Evolutionary conservation across 2,888 invertebrate genomes (phyloP), one percentile per base, ranked within the genome.

Genomic region (Rhabditoides inermis): DNA sequence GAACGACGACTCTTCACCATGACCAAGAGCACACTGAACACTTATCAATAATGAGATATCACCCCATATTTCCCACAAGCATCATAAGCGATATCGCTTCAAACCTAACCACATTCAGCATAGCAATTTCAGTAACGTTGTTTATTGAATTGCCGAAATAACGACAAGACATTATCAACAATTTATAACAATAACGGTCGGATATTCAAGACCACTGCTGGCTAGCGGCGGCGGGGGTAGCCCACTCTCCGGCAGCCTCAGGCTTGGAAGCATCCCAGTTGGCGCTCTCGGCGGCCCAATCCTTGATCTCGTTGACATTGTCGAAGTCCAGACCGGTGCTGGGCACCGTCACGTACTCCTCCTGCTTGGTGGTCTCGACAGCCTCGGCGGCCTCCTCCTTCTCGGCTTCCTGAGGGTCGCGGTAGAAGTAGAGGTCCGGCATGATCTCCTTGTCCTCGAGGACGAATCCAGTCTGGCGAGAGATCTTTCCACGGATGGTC

Each of bases 341-440:
- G 28, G 49, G 45, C 2, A 51, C 25, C 20, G 42, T 51, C 48
- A 53, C 53, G 53, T 25, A 56, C 45, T 60, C 56, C 23, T 42
- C 30, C 22, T 49, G 35, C 28, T 58, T 55, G 12, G 39, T 20
- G 20, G 39, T 26, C 32, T 39, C 49, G 27, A 32, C 51, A 26
- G 51, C 58, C 46, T 66, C 55, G 26, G 35, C 53, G 15, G 48
- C 50, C 46, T 66, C 68, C 51, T 67, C 70, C 63, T 70, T 69
- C 59, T 69, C 59, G 40, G 35, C 36, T 39, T 53, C 53, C 39
- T 40, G 41, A 48, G 94, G 92, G 80, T 95, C 95, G 76, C 95
- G 86, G 83, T 90, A 95, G 86, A 98, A 95, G 87, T 92, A 98
- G 76, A 98, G 83, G 80, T 98, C 95, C 0, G 94, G 92, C 68